Conservation (phyloP, 1,140 invertebrate genomes). For the Archivesica marissinica region DNA sequence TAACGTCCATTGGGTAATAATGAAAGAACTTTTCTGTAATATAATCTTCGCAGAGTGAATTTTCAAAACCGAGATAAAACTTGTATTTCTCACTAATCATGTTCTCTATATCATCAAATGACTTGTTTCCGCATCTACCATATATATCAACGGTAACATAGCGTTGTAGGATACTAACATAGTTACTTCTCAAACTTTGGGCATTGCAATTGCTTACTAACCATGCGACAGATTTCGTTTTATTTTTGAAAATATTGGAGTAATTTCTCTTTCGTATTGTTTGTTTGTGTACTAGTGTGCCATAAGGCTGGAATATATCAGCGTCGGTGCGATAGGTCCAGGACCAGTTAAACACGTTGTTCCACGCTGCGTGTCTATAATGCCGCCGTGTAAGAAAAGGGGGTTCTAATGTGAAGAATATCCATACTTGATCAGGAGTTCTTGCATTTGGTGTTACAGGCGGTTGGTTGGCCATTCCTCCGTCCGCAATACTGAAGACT, state of each 20-base stretch:
- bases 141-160: constrained; percentile 87
- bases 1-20: constrained; percentile 80
- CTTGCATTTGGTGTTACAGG: background rate
- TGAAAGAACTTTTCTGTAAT: constrained; percentile 95
- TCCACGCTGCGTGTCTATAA: background rate
- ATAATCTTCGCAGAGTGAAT: constrained; percentile 98
- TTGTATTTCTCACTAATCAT: constrained; percentile 74
- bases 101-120: constrained; percentile 39
- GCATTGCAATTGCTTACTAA: constrained; percentile 88
- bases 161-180: constrained; percentile 85
- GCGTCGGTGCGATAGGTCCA: constrained; percentile 21
- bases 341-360: constrained; percentile 51
- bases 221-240: constrained; percentile 85
- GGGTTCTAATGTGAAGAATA: constrained; percentile 46
- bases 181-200: constrained; percentile 85
- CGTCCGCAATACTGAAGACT: background rate
- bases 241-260: constrained; percentile 51
- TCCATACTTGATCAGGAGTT: constrained; percentile 46
- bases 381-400: background rate
- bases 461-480: background rate
- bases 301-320: constrained; percentile 56
- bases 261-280: background rate
- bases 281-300: background rate
- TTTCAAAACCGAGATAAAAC: constrained; percentile 86
- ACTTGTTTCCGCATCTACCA: constrained; percentile 85